A percentile compares a stretch with the other conserved stretches of the same genome.
phyloP scores from a whole-genome alignment of 2,797 vertebrate species.

The Notamacropus eugenii region DNA sequence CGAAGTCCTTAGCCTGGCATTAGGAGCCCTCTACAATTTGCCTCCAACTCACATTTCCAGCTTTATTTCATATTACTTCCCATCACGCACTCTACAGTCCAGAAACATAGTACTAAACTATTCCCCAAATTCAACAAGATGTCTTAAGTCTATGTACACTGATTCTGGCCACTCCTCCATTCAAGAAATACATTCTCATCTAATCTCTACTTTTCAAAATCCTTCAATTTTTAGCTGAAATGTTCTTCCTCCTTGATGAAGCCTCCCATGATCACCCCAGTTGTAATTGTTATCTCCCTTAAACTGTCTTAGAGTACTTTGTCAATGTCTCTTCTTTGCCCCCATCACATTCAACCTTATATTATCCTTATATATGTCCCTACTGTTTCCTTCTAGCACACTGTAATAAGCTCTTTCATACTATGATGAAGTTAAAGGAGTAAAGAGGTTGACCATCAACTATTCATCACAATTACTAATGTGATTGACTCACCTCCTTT shows the following conservation, averaged over 20 bases:
- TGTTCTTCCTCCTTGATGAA: neutral
- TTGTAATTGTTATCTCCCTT: neutral
- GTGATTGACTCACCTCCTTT: neutral
- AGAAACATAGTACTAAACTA: neutral
- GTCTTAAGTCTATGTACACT: neutral
- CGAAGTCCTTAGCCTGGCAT: constrained; percentile 13
- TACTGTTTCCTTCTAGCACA: neutral
- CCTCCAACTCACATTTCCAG: neutral
- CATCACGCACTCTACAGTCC: neutral
- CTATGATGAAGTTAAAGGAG: neutral
- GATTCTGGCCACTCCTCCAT: neutral
- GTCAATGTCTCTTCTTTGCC: neutral
- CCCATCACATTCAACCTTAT: neutral
- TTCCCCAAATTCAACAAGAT: neutral
- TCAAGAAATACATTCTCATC: neutral
- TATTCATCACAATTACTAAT: neutral
- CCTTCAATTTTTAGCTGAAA: neutral
- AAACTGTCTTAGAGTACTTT: neutral
- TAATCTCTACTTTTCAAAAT: neutral
- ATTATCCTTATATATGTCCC: neutral
- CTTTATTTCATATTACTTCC: neutral
- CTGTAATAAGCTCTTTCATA: neutral
- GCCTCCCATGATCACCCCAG: neutral
- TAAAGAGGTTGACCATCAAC: neutral
- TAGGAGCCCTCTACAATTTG: neutral